phyloP scores from a whole-genome alignment of 2,888 invertebrate genomes.

The Meta bourneti region DNA sequence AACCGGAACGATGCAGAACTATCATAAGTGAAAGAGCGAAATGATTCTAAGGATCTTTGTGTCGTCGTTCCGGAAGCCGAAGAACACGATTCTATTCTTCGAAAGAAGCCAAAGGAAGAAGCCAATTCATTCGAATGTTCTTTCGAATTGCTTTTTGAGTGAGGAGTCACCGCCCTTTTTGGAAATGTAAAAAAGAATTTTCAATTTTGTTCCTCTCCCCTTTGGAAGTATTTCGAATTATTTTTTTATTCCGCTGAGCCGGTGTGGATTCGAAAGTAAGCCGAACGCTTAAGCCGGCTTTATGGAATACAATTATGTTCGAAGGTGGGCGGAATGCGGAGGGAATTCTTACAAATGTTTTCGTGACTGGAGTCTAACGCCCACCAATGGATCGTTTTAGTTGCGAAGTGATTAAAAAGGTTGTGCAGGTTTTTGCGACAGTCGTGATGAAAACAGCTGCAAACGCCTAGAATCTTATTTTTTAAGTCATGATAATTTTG shows the following conservation, averaged over 20 bases:
- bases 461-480: too few species aligned
- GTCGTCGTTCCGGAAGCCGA: background rate
- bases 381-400: too few species aligned
- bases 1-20: background rate
- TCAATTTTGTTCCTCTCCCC: background rate
- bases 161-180: conserved; percentile 10
- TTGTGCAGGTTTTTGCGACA: background rate
- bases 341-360: conserved; percentile 32
- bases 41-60: background rate
- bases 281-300: conserved; percentile 30
- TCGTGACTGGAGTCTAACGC: conserved; percentile 2
- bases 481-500: too few species aligned
- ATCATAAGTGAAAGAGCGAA: background rate
- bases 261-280: conserved; percentile 20
- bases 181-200: background rate
- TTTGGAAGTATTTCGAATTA: background rate
- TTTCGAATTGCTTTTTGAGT: background rate
- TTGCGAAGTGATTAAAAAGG: background rate
- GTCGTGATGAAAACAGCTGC: too few species aligned
- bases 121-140: background rate
- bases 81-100: background rate
- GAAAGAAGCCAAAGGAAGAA: conserved; percentile 6
- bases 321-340: background rate
- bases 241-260: background rate
- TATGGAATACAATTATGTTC: background rate